phyloP scores from a whole-genome alignment of 2,113 vertebrate species.

The Empidonax alnorum region DNA sequence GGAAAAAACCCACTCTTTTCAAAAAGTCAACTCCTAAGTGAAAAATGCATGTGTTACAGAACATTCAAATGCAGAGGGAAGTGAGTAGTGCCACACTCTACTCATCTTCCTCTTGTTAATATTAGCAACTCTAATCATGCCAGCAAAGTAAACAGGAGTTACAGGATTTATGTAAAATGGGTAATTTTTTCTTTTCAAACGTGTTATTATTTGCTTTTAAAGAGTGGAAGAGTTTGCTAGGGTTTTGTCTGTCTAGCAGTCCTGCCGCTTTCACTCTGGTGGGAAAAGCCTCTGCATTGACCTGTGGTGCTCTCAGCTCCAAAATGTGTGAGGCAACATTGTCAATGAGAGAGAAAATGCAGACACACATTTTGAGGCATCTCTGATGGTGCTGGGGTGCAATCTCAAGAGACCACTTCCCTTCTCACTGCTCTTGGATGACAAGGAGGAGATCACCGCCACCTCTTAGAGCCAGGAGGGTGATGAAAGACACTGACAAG shows the following conservation, averaged over 20 bases:
- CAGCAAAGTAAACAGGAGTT: conserved; percentile 16
- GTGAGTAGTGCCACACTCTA: neutral
- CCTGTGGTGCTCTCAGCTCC: neutral
- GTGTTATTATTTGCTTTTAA: neutral
- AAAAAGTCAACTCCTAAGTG: neutral
- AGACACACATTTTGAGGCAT: neutral
- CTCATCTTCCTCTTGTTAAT: neutral
- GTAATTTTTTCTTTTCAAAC: neutral
- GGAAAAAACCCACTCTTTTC: neutral
- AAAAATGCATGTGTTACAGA: neutral
- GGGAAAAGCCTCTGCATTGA: neutral
- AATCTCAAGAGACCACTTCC: neutral
- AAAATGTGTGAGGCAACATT: neutral
- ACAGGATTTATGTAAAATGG: neutral
- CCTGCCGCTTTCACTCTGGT: neutral
- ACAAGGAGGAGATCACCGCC: neutral
- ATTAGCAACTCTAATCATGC: neutral
- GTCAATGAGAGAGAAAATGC: neutral
- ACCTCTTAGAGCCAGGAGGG: neutral
- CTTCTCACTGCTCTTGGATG: neutral
- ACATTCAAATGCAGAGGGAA: neutral
- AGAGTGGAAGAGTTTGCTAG: neutral
- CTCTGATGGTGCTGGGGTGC: neutral
- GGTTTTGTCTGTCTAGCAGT: neutral
- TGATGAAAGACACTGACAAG: neutral